phyloP scores from a whole-genome alignment of 2,888 invertebrate species.

The Saturnia japonica region DNA sequence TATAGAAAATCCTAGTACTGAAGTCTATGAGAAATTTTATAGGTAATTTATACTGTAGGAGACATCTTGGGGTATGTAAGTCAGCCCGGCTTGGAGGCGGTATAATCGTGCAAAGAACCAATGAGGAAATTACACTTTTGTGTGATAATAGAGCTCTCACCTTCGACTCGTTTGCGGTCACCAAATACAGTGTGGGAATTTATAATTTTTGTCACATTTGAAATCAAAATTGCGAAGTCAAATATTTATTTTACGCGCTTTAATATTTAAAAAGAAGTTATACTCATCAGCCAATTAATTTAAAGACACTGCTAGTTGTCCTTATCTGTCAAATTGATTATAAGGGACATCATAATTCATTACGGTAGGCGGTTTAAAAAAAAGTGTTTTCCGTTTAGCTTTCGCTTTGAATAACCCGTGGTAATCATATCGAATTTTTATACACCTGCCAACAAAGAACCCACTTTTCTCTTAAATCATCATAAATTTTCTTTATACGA shows the following conservation, averaged over 20 bases:
- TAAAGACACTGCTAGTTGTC: no score
- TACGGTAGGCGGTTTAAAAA: background rate
- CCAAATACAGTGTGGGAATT: no score
- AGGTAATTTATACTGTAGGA: background rate
- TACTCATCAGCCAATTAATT: no score
- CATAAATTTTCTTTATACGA: slow-evolving; percentile 25
- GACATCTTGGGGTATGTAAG: background rate
- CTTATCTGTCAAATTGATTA: no score
- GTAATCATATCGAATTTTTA: slow-evolving; percentile 30
- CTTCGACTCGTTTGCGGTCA: no score
- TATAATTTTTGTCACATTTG: no score
- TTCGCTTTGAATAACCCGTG: background rate
- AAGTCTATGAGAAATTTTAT: background rate
- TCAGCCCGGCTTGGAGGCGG: background rate
- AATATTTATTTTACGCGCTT: no score
- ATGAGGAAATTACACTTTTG: background rate
- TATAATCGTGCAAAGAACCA: background rate
- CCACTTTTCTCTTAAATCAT: slow-evolving; percentile 23
- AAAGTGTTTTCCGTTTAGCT: background rate
- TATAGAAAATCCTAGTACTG: background rate
- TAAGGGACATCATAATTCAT: background rate
- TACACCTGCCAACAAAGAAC: slow-evolving; percentile 41
- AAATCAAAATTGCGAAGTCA: no score
- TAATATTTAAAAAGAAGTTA: no score
- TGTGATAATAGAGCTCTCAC: no score